Conservation (phyloP, 2,113 vertebrate genomes). For the Setophaga petechia region DNA sequence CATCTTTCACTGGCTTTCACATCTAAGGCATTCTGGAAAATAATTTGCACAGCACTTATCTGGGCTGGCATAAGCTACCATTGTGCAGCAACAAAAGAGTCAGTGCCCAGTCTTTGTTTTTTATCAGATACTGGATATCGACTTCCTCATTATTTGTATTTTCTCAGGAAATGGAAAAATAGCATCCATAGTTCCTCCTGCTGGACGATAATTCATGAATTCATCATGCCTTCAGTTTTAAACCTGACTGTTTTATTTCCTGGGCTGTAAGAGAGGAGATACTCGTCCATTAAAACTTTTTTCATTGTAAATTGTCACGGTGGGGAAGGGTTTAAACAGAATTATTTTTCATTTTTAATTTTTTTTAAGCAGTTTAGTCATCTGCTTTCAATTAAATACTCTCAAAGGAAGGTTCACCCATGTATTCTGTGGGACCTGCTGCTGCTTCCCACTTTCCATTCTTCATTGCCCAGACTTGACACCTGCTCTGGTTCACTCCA, state of each 20-base stretch:
- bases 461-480: background rate
- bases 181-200: background rate
- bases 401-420: background rate
- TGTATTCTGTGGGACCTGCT: background rate
- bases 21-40: background rate
- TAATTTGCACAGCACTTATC: background rate
- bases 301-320: background rate
- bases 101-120: background rate
- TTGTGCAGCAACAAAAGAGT: background rate
- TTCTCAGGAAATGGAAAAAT: conserved; percentile 18
- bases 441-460: background rate
- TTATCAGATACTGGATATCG: conserved; percentile 12
- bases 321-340: background rate
- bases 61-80: background rate
- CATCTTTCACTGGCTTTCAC: background rate
- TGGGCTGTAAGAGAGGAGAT: background rate
- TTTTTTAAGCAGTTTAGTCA: background rate
- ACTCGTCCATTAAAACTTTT: background rate
- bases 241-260: background rate
- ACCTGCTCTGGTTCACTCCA: background rate
- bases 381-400: background rate
- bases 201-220: background rate
- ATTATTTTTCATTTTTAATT: background rate
- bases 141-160: background rate
- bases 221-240: background rate